Conservation (phyloP, 1,140 invertebrate genomes). For the Ephestia elutella region DNA sequence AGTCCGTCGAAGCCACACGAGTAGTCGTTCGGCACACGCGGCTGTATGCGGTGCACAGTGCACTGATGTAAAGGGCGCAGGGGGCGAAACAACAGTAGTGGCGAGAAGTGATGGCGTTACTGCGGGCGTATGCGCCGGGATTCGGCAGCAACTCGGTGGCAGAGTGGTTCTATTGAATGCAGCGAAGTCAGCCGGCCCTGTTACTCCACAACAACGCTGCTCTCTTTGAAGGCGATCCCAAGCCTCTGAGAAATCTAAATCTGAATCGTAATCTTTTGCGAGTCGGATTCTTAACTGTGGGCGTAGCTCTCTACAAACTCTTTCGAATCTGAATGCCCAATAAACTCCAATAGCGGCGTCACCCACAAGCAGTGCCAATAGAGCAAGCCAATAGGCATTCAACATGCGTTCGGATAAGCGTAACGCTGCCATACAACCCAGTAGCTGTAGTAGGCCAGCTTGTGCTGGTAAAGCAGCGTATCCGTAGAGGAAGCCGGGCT, state of each 20-base stretch:
- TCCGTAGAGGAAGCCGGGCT: conserved; percentile 89
- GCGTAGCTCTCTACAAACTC: conserved; percentile 81
- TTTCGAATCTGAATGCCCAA: conserved; percentile 89
- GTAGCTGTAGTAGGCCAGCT: conserved; percentile 80
- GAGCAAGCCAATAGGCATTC: conserved; percentile 88
- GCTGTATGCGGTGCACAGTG: conserved; percentile 61
- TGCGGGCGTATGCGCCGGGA: conserved; percentile 57
- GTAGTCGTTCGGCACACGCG: conserved; percentile 82
- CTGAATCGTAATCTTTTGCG: conserved; percentile 81
- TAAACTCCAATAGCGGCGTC: conserved; percentile 90
- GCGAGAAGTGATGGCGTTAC: conserved; percentile 77
- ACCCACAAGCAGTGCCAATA: conserved; percentile 86
- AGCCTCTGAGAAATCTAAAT: conserved; percentile 81
- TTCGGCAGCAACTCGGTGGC: conserved; percentile 75
- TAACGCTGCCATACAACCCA: conserved; percentile 87
- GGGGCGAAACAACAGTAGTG: conserved; percentile 79
- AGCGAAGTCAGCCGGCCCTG: conserved; percentile 79
- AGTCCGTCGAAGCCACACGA: conserved; percentile 83
- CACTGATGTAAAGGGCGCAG: conserved; percentile 50
- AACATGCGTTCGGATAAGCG: conserved; percentile 86
- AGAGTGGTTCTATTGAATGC: conserved; percentile 58
- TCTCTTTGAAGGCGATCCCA: conserved; percentile 88
- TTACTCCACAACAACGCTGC: conserved; percentile 86
- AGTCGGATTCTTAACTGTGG: conserved; percentile 77
- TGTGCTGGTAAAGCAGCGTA: conserved; percentile 86